Evolutionary conservation across 1,140 invertebrate genomes (phyloP).

Genomic region (Carcinoscorpius rotundicauda): DNA sequence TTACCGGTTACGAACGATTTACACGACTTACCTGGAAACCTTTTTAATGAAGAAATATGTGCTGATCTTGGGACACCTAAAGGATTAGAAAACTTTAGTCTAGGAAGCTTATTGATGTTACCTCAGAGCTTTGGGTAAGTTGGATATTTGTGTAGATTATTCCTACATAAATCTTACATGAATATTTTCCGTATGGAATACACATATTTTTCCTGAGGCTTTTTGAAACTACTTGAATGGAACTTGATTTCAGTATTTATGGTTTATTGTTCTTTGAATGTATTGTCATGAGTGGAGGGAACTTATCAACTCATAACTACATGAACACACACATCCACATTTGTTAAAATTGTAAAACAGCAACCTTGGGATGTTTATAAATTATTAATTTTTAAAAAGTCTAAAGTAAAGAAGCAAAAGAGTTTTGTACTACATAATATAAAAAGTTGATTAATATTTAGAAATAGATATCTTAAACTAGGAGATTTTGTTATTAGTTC

Average conservation of each 20-base stretch:
- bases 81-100: slow-evolving; percentile 64
- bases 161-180: not conserved
- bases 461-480: too few relatives aligned
- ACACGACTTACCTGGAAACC: slow-evolving; percentile 65
- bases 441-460: too few relatives aligned
- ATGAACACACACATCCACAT: too few relatives aligned
- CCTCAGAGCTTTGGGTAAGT: slow-evolving; percentile 88
- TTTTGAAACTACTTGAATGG: not conserved
- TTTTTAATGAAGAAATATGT: slow-evolving; percentile 59
- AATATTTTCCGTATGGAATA: slow-evolving; percentile 5
- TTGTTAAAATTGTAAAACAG: too few relatives aligned
- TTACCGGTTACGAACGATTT: slow-evolving; percentile 66
- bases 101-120: slow-evolving; percentile 76
- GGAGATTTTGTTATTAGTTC: too few relatives aligned
- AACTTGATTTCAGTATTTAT: slow-evolving; percentile 10
- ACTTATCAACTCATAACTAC: too few relatives aligned
- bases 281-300: not conserved
- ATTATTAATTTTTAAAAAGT: too few relatives aligned
- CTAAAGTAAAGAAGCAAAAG: too few relatives aligned
- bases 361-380: too few relatives aligned
- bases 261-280: slow-evolving; percentile 6
- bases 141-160: slow-evolving; percentile 15
- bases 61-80: slow-evolving; percentile 60
- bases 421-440: too few relatives aligned
- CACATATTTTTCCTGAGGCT: slow-evolving; percentile 13